Evolutionary conservation across 2,113 vertebrate genomes (phyloP).

Genomic region (Syngnathus floridae): DNA sequence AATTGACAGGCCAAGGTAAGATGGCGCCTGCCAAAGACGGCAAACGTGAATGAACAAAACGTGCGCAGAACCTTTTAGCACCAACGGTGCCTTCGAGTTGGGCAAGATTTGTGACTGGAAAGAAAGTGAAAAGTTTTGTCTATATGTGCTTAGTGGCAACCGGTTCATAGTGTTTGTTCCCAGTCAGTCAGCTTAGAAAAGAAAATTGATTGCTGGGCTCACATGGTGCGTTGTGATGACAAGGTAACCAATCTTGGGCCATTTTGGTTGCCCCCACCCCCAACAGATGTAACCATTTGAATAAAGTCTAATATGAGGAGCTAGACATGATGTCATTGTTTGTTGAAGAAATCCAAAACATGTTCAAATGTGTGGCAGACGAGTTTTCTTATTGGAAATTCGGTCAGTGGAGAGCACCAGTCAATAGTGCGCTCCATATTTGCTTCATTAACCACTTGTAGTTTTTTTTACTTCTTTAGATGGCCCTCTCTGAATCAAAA

Average conservation of each 20-base stretch:
- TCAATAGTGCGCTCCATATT: too few species aligned
- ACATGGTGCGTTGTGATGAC: background rate
- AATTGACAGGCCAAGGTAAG: background rate
- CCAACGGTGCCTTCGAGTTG: background rate
- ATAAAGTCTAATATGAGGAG: background rate
- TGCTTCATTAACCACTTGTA: too few species aligned
- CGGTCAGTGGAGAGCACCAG: too few species aligned
- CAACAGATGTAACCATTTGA: background rate
- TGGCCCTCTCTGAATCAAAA: too few species aligned
- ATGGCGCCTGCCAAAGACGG: background rate
- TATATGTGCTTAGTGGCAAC: background rate
- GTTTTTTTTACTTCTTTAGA: too few species aligned
- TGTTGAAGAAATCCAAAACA: too few species aligned
- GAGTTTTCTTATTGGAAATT: too few species aligned
- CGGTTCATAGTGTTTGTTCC: background rate
- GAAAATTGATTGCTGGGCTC: background rate
- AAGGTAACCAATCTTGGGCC: too few species aligned
- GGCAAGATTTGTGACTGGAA: background rate
- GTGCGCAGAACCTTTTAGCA: background rate
- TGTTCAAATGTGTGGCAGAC: too few species aligned
- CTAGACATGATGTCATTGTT: too few species aligned
- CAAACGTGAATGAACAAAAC: background rate
- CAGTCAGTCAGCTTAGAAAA: background rate
- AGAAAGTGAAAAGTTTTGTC: background rate
- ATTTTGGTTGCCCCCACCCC: too few species aligned